Evolutionary conservation across 1,140 invertebrate species (phyloP).

Genomic region (Stegodyphus mimosarum): DNA sequence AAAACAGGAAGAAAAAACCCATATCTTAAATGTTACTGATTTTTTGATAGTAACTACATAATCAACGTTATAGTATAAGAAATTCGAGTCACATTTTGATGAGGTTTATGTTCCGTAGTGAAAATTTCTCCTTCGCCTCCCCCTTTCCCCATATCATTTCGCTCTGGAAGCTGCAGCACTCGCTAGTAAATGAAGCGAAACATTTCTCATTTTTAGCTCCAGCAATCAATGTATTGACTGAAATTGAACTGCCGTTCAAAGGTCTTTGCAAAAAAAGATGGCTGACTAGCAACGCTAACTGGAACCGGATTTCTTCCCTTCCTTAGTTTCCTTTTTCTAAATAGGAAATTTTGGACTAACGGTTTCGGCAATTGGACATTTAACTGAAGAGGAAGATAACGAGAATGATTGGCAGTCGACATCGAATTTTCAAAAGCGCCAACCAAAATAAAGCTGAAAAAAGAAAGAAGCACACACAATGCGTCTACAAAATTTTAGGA

Average conservation of each 20-base stretch:
- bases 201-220: constrained; percentile 28
- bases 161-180: constrained; percentile 8
- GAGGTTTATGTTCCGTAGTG: constrained; percentile 17
- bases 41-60: constrained; percentile 36
- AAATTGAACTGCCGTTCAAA: constrained; percentile 21
- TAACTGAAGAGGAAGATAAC: too few relatives aligned
- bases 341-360: too few relatives aligned
- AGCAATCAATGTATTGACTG: constrained; percentile 33
- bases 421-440: too few relatives aligned
- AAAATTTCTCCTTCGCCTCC: constrained; percentile 12
- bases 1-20: not conserved
- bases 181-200: constrained; percentile 34
- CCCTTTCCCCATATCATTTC: not conserved
- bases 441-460: too few relatives aligned
- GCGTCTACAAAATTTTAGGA: too few relatives aligned
- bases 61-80: constrained; percentile 9
- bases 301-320: not conserved
- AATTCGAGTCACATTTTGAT: constrained; percentile 34
- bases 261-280: not conserved
- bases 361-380: too few relatives aligned
- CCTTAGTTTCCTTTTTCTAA: not conserved
- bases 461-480: too few relatives aligned
- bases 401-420: too few relatives aligned
- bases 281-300: not conserved
- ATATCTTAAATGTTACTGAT: constrained; percentile 20